These are phyloP conservation scores for Colostygia pectinataria DNA, from an alignment of 2,888 invertebrate species.

Conservation along the genomic window DNA sequence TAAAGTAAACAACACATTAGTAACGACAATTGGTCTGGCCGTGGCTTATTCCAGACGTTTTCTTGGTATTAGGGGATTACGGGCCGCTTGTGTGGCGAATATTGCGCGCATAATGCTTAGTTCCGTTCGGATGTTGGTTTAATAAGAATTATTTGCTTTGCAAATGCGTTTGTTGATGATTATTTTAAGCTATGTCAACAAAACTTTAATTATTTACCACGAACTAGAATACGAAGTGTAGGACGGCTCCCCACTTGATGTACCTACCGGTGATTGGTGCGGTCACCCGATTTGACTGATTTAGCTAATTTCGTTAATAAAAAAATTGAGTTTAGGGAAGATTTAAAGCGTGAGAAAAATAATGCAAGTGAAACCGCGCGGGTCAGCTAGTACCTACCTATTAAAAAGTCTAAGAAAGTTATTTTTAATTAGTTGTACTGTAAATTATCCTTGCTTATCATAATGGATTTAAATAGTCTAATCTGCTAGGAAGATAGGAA, in stretches of 20 bases:
- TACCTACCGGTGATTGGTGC: too few species aligned
- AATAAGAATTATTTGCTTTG: conserved; percentile 25
- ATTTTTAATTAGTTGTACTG: neutral
- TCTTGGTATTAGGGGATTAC: conserved; percentile 66
- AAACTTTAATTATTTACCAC: too few species aligned
- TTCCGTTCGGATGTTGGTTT: conserved; percentile 55
- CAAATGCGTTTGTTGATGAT: conserved; percentile 2
- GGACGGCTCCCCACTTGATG: too few species aligned
- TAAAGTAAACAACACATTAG: conserved; percentile 73
- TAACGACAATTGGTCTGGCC: conserved; percentile 62
- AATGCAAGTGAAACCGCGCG: too few species aligned
- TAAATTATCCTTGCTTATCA: neutral
- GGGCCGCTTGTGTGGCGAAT: conserved; percentile 70
- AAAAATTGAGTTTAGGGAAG: too few species aligned
- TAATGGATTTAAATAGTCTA: neutral
- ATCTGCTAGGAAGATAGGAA: neutral
- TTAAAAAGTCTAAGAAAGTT: neutral
- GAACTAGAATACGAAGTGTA: too few species aligned
- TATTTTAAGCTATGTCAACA: conserved; percentile 2
- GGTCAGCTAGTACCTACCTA: too few species aligned
- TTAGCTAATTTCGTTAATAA: too few species aligned
- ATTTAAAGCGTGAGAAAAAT: too few species aligned
- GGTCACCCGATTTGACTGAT: too few species aligned
- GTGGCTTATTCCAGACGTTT: conserved; percentile 62
- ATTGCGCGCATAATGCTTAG: conserved; percentile 50